Evolutionary conservation across 2,113 vertebrate species (phyloP).

Genomic region (Notarius lentiginosus): DNA sequence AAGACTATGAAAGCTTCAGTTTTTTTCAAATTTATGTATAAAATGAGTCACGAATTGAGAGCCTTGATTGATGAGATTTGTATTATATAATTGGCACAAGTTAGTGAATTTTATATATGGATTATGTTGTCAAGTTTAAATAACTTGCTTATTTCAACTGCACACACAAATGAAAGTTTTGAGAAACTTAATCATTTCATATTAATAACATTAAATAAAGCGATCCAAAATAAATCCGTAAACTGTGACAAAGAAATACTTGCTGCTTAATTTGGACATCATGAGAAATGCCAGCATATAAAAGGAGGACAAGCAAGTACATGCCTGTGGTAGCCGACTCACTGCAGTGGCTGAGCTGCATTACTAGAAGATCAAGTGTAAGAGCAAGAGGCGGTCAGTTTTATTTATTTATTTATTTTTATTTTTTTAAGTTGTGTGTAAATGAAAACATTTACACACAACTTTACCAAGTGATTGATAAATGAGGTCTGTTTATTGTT

Average conservation of each 20-base stretch:
- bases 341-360: neutral
- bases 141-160: neutral
- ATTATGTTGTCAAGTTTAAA: neutral
- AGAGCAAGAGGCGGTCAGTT: too few species aligned
- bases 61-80: neutral
- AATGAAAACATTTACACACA: neutral
- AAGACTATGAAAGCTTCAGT: neutral
- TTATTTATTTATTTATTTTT: too few species aligned
- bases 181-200: neutral
- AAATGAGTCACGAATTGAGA: neutral
- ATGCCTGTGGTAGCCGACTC: neutral
- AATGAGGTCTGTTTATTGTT: neutral
- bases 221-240: neutral
- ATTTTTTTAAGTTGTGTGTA: neutral
- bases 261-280: neutral
- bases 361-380: neutral
- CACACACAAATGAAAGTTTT: neutral
- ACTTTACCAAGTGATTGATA: neutral
- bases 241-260: neutral
- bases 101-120: neutral
- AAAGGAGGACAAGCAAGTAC: neutral
- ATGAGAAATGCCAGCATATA: neutral
- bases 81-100: neutral
- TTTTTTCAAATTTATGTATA: neutral
- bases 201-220: neutral